Base-by-base conservation (phyloP, 2,797 vertebrate genomes). In the Paratrypauchen microcephalus region DNA sequence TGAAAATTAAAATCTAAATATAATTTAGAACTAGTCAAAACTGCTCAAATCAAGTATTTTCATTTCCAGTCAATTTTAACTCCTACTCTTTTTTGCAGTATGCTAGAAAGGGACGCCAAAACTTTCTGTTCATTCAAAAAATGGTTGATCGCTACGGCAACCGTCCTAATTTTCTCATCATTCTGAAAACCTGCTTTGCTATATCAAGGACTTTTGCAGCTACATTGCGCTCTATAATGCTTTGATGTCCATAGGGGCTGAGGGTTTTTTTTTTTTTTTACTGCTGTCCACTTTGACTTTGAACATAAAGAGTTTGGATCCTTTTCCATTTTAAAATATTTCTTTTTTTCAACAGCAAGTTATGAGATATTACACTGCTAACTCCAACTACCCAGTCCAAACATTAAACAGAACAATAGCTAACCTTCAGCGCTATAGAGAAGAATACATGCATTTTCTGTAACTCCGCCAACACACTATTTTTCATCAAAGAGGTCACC, bases 401-500 rank as follows among this genome's bases (percentile, higher is more conserved):
- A 47, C 71, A 74, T 83, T 83, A 65, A 66, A 55, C 58, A 74
- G 65, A 6, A 72, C 68, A 83, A 82, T 75, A 66, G 79, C 82
- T 76, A 82, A 77, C 83, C 84, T 87, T 88, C 83, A 74, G 72
- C 69, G 74, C 70, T 68, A 68, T 58, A 72, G 71, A 72, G 70
- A 68, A 36, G 76, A 85, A 80, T 76, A 80, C 70, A 64, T 30
- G 65, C 80, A 45, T 63, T 55, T 32, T 82, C 72, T 80, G 55
- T 80, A 84, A 74, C 73, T 69, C 73, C 71, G 68, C 66, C 74
- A 77, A 83, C 75, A 73, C 13, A 45, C 72, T 73, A 82, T 88
- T 89, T 86, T 87, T 89, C 83, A 87, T 83, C 57, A 30, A 6
- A 68, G 79, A 32, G 86, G 89, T 91, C 88, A 89, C 72, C 16